Evolutionary conservation across 37 sponge, comb jelly and placozoan species (phyloP), one percentile per base, ranked within the genome.

Genomic region (Chondrosia reniformis): DNA sequence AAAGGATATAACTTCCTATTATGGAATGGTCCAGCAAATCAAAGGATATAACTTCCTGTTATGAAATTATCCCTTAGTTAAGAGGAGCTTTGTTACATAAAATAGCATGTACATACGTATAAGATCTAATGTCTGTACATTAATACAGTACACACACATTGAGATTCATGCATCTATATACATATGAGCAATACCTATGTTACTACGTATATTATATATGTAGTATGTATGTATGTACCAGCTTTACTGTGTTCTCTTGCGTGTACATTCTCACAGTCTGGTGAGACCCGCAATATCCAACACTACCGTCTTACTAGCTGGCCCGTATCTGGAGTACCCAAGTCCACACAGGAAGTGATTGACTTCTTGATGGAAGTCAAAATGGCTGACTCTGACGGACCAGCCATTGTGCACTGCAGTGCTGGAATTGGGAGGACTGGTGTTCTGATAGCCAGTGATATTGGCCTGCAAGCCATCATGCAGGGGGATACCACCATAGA

Each of bases 351-450:
- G 32, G 43, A 31, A 41, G 24, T 82, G 9, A 74, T 71, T 3
- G 46, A 74, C 76, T 82, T 75, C 66, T 36, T 82, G 38, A 63
- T 59, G 64, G 76, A 74, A 32, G 59, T 82, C 34, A 82, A 82
- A 33, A 82, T 82, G 83, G 83, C 83, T 36, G 83, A 82, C 63
- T 82, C 83, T 31, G 34, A 52, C 22, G 83, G 83, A 5, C 83
- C 83, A 19, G 83, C 83, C 21, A 64, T 82, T 33, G 83, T 82
- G 15, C 83, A 82, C 76, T 82, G 83, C 65, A 74, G 76, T 74
- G 83, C 83, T 49, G 83, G 83, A 6, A 75, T 82, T n/a, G 83
- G 83, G 2, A 57, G 83, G 31, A 82, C 83, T 74, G 83, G 83
- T 21, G 83, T 82, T 25, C 37, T 82, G 63, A 82, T 74, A 24